A percentile compares a stretch with the other conserved stretches of the same genome.
Conservation (phyloP, 2,797 vertebrate species). For the Coregonus sp. region DNA sequence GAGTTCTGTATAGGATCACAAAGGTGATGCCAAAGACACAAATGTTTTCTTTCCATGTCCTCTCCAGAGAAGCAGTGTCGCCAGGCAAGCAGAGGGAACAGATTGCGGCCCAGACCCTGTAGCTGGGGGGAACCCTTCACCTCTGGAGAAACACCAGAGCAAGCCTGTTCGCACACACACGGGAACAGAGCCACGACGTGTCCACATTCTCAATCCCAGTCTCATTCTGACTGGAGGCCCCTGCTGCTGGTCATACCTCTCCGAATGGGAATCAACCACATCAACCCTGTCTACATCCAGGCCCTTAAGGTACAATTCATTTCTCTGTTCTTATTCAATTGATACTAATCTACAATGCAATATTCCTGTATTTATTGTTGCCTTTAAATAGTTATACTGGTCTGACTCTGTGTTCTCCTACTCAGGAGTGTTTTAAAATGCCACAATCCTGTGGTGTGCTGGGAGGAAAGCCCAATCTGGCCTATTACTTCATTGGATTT, state of each 20-base stretch:
- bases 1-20: neutral
- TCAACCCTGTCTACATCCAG: constrained; percentile 85
- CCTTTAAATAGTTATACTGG: neutral
- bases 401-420: constrained; percentile 23
- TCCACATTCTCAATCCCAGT: constrained; percentile 31
- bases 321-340: neutral
- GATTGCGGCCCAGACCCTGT: constrained; percentile 34
- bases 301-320: constrained; percentile 78
- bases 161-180: constrained; percentile 27
- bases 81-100: constrained; percentile 75
- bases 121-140: constrained; percentile 20
- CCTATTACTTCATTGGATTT: constrained; percentile 90
- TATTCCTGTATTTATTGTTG: neutral
- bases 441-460: constrained; percentile 87
- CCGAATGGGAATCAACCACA: constrained; percentile 85
- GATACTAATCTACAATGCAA: neutral
- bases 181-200: constrained; percentile 3
- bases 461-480: constrained; percentile 89
- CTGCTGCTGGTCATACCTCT: constrained; percentile 86
- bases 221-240: constrained; percentile 76
- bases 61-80: constrained; percentile 50
- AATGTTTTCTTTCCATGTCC: neutral
- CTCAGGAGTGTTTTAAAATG: constrained; percentile 90
- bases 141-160: constrained; percentile 24
- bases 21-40: neutral